A percentile compares a stretch with the other conserved stretches of the same genome.
These are phyloP conservation scores for Yponomeuta plumbellus DNA, from an alignment of 2,888 invertebrate species.

Conservation along the genomic window DNA sequence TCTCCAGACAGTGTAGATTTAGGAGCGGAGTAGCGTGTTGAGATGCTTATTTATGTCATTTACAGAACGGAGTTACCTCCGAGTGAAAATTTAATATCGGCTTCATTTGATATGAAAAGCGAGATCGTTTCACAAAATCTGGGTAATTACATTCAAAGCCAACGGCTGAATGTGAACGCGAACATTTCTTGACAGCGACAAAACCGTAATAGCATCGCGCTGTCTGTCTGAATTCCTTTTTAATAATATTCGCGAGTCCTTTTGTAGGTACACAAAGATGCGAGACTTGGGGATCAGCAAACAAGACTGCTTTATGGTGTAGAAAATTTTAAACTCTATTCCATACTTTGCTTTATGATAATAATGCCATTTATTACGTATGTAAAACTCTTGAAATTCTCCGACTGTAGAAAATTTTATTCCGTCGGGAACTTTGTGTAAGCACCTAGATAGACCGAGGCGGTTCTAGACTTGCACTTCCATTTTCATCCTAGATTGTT, in stretches of 20 bases:
- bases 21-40: not conserved
- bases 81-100: not conserved
- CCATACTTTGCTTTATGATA: constrained; percentile 36
- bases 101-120: not conserved
- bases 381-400: constrained; percentile 17
- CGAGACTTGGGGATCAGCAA: constrained; percentile 36
- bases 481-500: not conserved
- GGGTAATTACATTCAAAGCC: constrained; percentile 3
- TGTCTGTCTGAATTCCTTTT: constrained; percentile 6
- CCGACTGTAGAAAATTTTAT: constrained; percentile 20
- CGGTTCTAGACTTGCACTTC: not conserved
- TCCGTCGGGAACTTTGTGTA: constrained; percentile 20
- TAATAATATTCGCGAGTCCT: constrained; percentile 1
- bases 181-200: not conserved
- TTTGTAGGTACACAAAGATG: constrained; percentile 23
- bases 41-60: constrained; percentile 6
- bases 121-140: not conserved
- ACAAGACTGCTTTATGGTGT: constrained; percentile 46
- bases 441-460: constrained; percentile 15
- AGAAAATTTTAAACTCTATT: constrained; percentile 49
- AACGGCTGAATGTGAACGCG: not conserved
- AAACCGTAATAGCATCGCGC: constrained; percentile 10
- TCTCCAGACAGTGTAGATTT: constrained; percentile 13
- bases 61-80: not conserved
- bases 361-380: constrained; percentile 23